Evolutionary conservation across 30 jellyfish, hydroid and myxozoan species (phyloP), one percentile per base, ranked within the genome.

Genomic region (Hydra vulgaris): DNA sequence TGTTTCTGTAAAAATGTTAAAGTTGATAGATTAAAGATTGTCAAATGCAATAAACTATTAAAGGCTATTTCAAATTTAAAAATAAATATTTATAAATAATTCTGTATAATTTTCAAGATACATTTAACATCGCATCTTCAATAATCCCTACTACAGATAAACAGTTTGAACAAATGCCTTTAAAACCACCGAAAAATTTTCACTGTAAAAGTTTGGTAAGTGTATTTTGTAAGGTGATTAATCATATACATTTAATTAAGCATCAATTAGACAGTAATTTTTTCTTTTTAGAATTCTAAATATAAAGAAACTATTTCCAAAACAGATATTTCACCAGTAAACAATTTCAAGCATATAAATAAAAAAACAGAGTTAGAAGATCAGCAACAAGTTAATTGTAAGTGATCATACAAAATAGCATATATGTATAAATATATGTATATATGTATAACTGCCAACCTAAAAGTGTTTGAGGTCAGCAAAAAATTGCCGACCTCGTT

Each of bases 61-160:
- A n/a, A n/a, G n/a, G n/a, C n/a, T 25, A 0, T 19, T 25, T 21
- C 53, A 54, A 18, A 19, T 17, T 21, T 18, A 17, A 23, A 53
- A 61, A 20, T 20, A 12, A 40, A 40, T 3, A 40, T 69, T 69
- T 20, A 8, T 15, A 3, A 0, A 7, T 40, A 5, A 40, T 3
- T 40, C 5, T 40, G 5, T 3, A 5, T 12, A 7, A 53, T 22
- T 21, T 7, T 18, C 15, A 84, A 86, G 95, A 85, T 68, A 72
- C 90, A 25, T 81, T 73, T 24, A 74, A 86, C 84, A 77, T 86
- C 83, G 76, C 92, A 7, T 86, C 95, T 0, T 80, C 95, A 22
- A 86, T 86, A n/a, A 81, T 86, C 7, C 95, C 95, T 26, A 86
- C 95, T 18, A 76, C 84, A 7, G 95, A 86, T 76, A 80, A 73